Base-by-base conservation (phyloP, 2,888 invertebrate genomes). In the Desoria tigrina region DNA sequence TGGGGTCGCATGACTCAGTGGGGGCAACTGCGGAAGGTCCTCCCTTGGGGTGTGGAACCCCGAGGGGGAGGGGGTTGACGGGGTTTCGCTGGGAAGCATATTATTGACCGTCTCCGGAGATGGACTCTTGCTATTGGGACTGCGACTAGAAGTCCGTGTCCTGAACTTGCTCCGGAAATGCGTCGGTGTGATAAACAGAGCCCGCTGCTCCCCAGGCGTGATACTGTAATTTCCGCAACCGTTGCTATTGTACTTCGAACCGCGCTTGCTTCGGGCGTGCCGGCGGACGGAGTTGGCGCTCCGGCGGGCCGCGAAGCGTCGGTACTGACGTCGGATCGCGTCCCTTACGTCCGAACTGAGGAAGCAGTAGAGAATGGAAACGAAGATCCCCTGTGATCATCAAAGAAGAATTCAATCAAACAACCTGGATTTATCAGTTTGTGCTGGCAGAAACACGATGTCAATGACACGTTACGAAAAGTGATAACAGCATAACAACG, bases 321-420 rank as follows among this genome's bases (percentile, higher is more conserved):
- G 63, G 50, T 74, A 76, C 49, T 74, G 68, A 9, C 74, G 62
- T 4, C 71, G 53, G 42, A 76, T 72, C 4, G 76, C 74, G 32
- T 72, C 71, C 37, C 73, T 54, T 3, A 75, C 75, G 45, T 75
- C 75, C 23, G 61, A 61, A 60, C 71, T 71, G 11, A 72, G 53
- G 58, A 74, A 75, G 50, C 75, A 75, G 66, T 75, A 75, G 24
- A 75, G 45, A 45, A 75, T 58, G 11, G 71, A 61, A 9, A 75
- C 75, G 42, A 73, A 68, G n/a, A 75, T 66, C 11, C 75, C 75
- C 75, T 75, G 59, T 11, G 14, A 49, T 27, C n/a, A n/a, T n/a
- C 26, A 59, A 49, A 58, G 28, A 42, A 63, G 63, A 55, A 63
- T 26, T 50, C n/a, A n/a, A 28, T n/a, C 4, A 32, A 32, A n/a